Percentiles rank a stretch among this genome's conserved stretches.
Conservation (phyloP, 30 jellyfish, hydroid and myxozoan genomes). For the Mastigias papua region DNA sequence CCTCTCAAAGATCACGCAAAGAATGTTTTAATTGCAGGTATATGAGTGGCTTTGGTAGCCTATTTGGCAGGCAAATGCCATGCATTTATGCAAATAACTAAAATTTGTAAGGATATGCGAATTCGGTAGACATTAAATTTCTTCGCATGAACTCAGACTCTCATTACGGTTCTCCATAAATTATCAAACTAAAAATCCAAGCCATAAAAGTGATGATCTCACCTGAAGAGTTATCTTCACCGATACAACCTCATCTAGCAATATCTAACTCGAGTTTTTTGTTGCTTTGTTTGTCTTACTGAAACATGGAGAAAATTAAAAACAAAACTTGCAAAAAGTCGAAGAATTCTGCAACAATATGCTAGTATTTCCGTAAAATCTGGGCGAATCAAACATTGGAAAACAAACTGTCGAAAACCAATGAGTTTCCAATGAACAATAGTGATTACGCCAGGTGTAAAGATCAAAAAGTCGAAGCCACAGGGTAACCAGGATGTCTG, state of each 20-base stretch:
- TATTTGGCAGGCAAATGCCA: not conserved
- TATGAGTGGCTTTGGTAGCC: not conserved
- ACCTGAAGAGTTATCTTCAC: conserved; percentile 21
- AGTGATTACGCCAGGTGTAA: conserved; percentile 40
- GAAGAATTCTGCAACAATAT: not conserved
- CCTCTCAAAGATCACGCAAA: not conserved
- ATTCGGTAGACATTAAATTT: too few species aligned
- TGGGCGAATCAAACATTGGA: not conserved
- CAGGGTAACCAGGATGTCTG: conserved; percentile 46
- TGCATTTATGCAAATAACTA: not conserved
- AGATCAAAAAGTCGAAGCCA: conserved; percentile 75
- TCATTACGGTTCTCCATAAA: not conserved
- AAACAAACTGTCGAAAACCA: conserved; percentile 35
- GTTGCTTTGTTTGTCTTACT: not conserved
- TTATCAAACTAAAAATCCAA: too few species aligned
- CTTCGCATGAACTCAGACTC: too few species aligned
- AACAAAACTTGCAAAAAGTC: not conserved
- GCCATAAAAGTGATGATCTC: not conserved
- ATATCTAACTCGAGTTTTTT: not conserved
- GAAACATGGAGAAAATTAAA: not conserved
- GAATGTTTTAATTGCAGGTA: not conserved
- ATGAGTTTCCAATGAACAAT: conserved; percentile 31
- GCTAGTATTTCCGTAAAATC: not conserved
- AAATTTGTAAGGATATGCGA: too few species aligned
- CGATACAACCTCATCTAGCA: not conserved